These are phyloP conservation scores for Cyclopterus lumpus DNA, from an alignment of 2,797 vertebrate species.

Conservation along the genomic window DNA sequence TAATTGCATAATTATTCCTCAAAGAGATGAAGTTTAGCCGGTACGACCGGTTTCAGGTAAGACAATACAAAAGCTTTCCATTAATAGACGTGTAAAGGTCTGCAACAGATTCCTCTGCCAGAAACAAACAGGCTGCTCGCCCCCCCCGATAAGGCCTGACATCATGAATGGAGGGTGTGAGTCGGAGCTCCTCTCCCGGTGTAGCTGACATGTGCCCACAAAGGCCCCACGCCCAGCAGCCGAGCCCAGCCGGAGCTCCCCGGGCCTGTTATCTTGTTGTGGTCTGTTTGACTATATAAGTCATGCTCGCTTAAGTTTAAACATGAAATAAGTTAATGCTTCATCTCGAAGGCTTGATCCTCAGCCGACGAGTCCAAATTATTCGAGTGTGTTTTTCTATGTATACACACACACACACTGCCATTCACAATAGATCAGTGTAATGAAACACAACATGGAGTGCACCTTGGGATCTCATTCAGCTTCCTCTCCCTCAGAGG, in stretches of 20 bases:
- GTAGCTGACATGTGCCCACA: slow-evolving; percentile 21
- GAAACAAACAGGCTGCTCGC: not conserved
- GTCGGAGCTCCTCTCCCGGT: slow-evolving; percentile 17
- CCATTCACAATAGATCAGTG: slow-evolving; percentile 29
- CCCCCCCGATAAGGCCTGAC: slow-evolving; percentile 16
- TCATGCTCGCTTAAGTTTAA: slow-evolving; percentile 17
- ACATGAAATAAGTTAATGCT: slow-evolving; percentile 35
- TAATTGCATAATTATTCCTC: not conserved
- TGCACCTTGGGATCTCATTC: slow-evolving; percentile 45
- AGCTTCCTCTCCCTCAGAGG: slow-evolving; percentile 42
- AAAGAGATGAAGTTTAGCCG: not conserved
- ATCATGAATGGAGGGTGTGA: slow-evolving; percentile 52
- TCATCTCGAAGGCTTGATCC: slow-evolving; percentile 31
- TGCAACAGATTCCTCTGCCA: not conserved
- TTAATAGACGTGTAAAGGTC: slow-evolving; percentile 19
- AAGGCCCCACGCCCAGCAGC: slow-evolving; percentile 21
- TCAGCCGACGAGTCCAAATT: too few species aligned
- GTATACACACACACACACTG: not conserved
- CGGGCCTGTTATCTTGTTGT: slow-evolving; percentile 50
- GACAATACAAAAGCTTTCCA: not conserved
- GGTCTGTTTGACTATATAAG: not conserved
- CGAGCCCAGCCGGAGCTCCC: not conserved
- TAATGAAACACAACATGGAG: not conserved
- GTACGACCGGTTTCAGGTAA: slow-evolving; percentile 37
- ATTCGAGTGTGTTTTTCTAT: not conserved